These are phyloP conservation scores for Clostera curtula DNA, from an alignment of 2,888 invertebrate genomes.

Conservation along the genomic window DNA sequence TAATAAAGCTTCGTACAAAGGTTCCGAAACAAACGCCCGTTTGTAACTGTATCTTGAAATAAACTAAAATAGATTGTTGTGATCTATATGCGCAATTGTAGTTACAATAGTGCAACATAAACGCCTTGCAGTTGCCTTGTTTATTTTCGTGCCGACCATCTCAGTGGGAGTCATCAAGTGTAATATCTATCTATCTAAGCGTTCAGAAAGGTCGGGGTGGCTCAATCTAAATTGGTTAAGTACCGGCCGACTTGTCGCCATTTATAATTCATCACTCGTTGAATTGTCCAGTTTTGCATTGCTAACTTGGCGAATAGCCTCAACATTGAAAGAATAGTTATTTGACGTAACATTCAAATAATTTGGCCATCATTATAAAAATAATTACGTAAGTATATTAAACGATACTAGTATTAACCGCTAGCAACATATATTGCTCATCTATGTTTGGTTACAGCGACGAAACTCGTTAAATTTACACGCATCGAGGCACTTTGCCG, in stretches of 20 bases:
- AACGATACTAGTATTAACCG: slow-evolving; percentile 5
- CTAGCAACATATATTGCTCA: slow-evolving; percentile 9
- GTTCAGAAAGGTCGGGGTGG: slow-evolving; percentile 33
- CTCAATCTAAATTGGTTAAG: slow-evolving; percentile 44
- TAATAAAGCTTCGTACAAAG: too few relatives aligned
- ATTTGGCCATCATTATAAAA: too few relatives aligned
- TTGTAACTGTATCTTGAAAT: slow-evolving; percentile 14
- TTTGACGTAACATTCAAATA: too few relatives aligned
- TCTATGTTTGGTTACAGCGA: slow-evolving; percentile 19
- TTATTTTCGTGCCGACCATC: too few relatives aligned
- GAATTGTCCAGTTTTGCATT: slow-evolving; percentile 36
- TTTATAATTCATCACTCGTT: slow-evolving; percentile 48
- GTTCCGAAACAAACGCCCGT: slow-evolving; percentile 17
- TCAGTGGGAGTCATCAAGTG: slow-evolving; percentile 45
- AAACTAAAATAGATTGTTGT: slow-evolving; percentile 37
- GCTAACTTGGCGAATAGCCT: too few relatives aligned
- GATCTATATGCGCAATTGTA: slow-evolving; percentile 16
- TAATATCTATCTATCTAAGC: slow-evolving; percentile 25
- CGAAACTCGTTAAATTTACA: slow-evolving; percentile 47
- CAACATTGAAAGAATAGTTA: too few relatives aligned
- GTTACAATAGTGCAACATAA: slow-evolving; percentile 35
- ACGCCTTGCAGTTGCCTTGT: slow-evolving; percentile 54
- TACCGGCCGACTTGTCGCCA: slow-evolving; percentile 34
- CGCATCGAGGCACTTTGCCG: slow-evolving; percentile 38
- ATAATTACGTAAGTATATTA: background rate